Evolutionary conservation across 2,888 invertebrate species (phyloP).

Genomic region (Seira sanloemensis): DNA sequence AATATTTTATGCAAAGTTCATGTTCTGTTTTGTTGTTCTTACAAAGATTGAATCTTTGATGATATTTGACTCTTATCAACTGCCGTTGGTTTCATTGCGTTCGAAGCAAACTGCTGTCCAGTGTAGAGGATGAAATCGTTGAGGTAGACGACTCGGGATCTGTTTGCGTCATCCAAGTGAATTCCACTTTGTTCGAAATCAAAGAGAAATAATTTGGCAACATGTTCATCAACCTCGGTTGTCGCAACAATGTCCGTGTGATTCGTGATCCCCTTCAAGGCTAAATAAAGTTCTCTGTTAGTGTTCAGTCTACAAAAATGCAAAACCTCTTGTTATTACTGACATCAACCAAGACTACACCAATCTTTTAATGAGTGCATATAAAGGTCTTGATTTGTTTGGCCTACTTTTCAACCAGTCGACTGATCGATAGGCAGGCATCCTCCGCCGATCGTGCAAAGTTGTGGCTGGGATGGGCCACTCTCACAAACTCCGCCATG

Average conservation of each 20-base stretch:
- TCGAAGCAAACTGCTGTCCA: slow-evolving; percentile 89
- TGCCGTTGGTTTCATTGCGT: slow-evolving; percentile 83
- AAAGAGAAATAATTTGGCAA: slow-evolving; percentile 92
- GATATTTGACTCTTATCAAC: slow-evolving; percentile 84
- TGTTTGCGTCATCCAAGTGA: slow-evolving; percentile 86
- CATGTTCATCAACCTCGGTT: slow-evolving; percentile 87
- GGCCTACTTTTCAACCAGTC: slow-evolving; percentile 92
- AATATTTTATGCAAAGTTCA: not conserved
- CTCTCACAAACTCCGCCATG: slow-evolving; percentile 95
- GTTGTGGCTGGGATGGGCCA: slow-evolving; percentile 89
- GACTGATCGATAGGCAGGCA: slow-evolving; percentile 90
- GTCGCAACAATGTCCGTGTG: slow-evolving; percentile 83
- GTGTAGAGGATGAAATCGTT: slow-evolving; percentile 89
- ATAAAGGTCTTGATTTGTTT: too few species aligned
- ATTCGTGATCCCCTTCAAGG: slow-evolving; percentile 83
- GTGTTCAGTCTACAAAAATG: slow-evolving; percentile 87
- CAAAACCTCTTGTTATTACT: slow-evolving; percentile 66
- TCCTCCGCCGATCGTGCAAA: slow-evolving; percentile 91
- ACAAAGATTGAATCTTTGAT: slow-evolving; percentile 83
- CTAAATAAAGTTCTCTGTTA: slow-evolving; percentile 87
- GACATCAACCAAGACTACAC: not conserved
- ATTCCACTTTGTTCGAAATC: slow-evolving; percentile 99
- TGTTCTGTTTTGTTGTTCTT: slow-evolving; percentile 75
- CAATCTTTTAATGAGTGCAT: too few species aligned
- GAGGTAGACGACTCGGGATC: slow-evolving; percentile 86